Evolutionary conservation across 2,888 invertebrate species (phyloP).

Genomic region (Argyresthia albistria): DNA sequence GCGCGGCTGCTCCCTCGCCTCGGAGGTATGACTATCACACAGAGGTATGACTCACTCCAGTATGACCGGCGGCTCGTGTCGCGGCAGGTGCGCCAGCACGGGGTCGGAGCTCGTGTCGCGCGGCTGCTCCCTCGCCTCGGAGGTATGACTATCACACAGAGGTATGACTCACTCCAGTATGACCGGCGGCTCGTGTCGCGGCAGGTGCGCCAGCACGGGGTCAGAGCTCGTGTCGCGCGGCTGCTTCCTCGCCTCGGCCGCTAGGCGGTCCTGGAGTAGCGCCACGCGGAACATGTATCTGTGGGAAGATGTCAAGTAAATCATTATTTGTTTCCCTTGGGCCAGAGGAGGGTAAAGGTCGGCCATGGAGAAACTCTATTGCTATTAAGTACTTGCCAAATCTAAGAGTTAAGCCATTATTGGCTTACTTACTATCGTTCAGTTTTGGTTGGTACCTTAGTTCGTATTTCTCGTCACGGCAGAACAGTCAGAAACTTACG

Average conservation of each 20-base stretch:
- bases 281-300: conserved; percentile 87
- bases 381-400: too few species aligned
- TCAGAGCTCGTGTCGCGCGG: conserved; percentile 29
- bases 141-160: too few species aligned
- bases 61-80: conserved; percentile 25
- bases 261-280: conserved; percentile 81
- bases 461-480: too few species aligned
- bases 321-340: too few species aligned
- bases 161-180: conserved; percentile 34
- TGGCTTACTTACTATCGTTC: too few species aligned
- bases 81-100: conserved; percentile 16
- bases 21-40: too few species aligned
- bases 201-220: conserved; percentile 52
- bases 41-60: conserved; percentile 36
- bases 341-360: too few species aligned
- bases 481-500: too few species aligned
- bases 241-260: conserved; percentile 75
- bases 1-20: conserved; percentile 69
- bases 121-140: conserved; percentile 66
- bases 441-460: too few species aligned
- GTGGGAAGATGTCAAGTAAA: conserved; percentile 7
- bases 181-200: conserved; percentile 27
- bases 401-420: too few species aligned
- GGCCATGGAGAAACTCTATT: too few species aligned
- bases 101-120: neutral